Conservation (phyloP, 2,113 vertebrate species). For the Plotosus lineatus region DNA sequence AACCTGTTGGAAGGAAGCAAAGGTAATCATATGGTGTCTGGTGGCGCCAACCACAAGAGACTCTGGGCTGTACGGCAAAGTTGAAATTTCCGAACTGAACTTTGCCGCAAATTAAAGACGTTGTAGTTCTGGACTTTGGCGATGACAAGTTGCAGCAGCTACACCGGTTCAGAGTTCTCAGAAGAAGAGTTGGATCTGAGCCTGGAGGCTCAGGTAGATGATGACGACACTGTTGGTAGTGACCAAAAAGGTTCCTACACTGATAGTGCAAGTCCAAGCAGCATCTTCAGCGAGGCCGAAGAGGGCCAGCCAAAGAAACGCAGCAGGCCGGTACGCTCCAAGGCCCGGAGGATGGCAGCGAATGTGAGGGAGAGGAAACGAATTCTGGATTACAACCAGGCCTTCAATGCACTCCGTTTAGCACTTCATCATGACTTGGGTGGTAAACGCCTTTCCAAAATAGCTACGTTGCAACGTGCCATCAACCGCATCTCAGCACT, state of each 20-base stretch:
- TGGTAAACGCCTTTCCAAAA: constrained; percentile 95
- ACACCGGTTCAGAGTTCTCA: constrained; percentile 65
- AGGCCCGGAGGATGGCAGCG: constrained; percentile 89
- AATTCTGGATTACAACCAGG: constrained; percentile 97
- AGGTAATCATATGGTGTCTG: constrained; percentile 63
- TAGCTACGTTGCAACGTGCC: constrained; percentile 89
- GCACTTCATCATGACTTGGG: constrained; percentile 87
- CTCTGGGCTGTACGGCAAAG: constrained; percentile 60
- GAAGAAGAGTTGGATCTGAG: constrained; percentile 73
- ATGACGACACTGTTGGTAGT: constrained; percentile 49
- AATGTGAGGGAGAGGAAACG: constrained; percentile 93
- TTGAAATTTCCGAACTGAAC: background rate
- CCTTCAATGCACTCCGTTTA: constrained; percentile 90
- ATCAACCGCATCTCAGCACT: constrained; percentile 89
- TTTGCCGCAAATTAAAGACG: background rate
- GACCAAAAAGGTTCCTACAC: constrained; percentile 54
- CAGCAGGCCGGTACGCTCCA: constrained; percentile 83
- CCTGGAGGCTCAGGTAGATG: constrained; percentile 56
- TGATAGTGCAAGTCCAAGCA: constrained; percentile 55
- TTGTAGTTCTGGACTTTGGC: background rate
- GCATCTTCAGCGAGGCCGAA: constrained; percentile 56
- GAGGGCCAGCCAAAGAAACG: constrained; percentile 75
- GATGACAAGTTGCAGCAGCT: constrained; percentile 55
- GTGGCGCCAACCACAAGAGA: constrained; percentile 57
- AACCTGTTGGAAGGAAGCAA: constrained; percentile 54